Conservation (phyloP, 2,797 vertebrate species). For the Esox lucius region DNA sequence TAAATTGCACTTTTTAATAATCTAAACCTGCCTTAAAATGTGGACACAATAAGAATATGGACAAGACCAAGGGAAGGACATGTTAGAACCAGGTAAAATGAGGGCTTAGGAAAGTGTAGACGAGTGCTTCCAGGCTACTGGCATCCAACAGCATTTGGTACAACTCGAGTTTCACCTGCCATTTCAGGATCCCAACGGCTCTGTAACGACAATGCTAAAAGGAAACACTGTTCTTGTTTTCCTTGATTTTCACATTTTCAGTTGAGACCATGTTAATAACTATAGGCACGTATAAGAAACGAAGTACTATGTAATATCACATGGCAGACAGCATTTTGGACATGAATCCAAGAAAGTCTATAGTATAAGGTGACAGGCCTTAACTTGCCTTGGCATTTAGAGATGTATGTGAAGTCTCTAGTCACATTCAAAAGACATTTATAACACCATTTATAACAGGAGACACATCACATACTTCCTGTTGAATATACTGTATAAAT, state of each 20-base stretch:
- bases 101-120: neutral
- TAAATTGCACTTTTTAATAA: too few species aligned
- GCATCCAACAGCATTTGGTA: neutral
- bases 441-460: constrained; percentile 27
- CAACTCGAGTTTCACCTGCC: neutral
- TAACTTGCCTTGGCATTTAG: constrained; percentile 54
- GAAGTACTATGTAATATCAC: too few species aligned
- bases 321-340: constrained; percentile 58
- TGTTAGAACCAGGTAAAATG: too few species aligned
- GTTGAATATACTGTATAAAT: constrained; percentile 6
- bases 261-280: neutral
- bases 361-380: constrained; percentile 49
- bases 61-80: too few species aligned
- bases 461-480: constrained; percentile 15
- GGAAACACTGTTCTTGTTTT: too few species aligned
- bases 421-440: constrained; percentile 48
- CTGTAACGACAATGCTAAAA: neutral
- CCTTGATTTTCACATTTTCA: neutral
- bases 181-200: neutral
- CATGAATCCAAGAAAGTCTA: constrained; percentile 51
- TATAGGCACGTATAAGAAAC: neutral
- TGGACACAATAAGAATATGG: too few species aligned
- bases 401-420: constrained; percentile 48
- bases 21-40: too few species aligned
- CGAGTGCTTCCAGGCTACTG: neutral